Conservation (phyloP, 2,888 invertebrate species). For the Philaethria dido region DNA sequence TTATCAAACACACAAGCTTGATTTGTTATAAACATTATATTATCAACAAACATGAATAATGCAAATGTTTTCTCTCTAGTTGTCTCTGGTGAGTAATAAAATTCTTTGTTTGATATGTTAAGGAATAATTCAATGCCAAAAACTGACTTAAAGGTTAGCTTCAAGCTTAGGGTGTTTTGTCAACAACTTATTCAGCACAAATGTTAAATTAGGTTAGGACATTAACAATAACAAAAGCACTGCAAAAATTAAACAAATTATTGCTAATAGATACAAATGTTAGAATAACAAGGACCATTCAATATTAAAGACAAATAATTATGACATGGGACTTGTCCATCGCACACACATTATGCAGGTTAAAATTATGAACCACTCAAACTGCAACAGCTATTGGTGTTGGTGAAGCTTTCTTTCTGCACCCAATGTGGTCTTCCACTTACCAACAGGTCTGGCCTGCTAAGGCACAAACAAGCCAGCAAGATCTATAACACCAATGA, state of each 20-base stretch:
- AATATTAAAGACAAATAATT: conserved; percentile 71
- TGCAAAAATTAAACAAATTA: conserved; percentile 46
- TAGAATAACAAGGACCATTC: conserved; percentile 84
- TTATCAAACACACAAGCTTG: conserved; percentile 31
- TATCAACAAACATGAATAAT: conserved; percentile 44
- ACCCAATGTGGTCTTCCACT: conserved; percentile 80
- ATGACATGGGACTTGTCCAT: conserved; percentile 61
- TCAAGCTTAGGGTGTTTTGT: conserved; percentile 8
- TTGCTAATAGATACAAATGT: conserved; percentile 58
- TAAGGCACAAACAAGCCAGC: conserved; percentile 90
- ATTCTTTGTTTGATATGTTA: conserved; percentile 47
- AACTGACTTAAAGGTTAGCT: conserved; percentile 47
- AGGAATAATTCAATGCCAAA: conserved; percentile 36
- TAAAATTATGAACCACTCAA: conserved; percentile 73
- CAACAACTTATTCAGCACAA: conserved; percentile 26
- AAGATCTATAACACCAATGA: conserved; percentile 88
- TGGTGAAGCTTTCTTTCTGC: conserved; percentile 68
- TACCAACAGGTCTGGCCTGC: conserved; percentile 89
- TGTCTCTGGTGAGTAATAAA: conserved; percentile 42
- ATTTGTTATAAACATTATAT: conserved; percentile 39
- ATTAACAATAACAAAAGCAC: conserved; percentile 52
- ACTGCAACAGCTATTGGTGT: conserved; percentile 74
- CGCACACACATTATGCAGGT: conserved; percentile 81
- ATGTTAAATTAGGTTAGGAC: conserved; percentile 43
- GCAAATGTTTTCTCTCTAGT: conserved; percentile 45